These are phyloP conservation scores for Pterostichus madidus DNA, from an alignment of 2,888 invertebrate genomes.

Conservation along the genomic window DNA sequence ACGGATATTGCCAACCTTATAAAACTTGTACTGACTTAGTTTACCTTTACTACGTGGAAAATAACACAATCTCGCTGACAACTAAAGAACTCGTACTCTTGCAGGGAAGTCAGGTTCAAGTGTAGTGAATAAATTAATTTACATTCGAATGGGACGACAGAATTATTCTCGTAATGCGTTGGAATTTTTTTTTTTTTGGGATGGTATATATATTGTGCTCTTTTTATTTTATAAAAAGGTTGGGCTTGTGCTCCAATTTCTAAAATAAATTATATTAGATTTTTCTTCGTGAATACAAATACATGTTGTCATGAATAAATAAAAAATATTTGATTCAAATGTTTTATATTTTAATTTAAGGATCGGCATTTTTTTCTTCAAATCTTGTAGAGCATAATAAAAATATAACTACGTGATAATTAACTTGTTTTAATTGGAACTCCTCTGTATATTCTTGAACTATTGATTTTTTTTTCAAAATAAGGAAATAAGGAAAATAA, in stretches of 20 bases:
- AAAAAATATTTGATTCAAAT: too few species aligned
- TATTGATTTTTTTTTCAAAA: too few species aligned
- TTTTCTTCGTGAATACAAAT: too few species aligned
- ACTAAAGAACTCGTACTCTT: not conserved
- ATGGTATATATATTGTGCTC: not conserved
- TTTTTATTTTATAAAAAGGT: not conserved
- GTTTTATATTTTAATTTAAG: too few species aligned
- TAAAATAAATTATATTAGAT: not conserved
- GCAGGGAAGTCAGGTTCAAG: not conserved
- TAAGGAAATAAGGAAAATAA: too few species aligned
- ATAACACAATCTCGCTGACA: slow-evolving; percentile 19
- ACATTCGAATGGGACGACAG: slow-evolving; percentile 6
- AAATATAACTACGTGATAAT: too few species aligned
- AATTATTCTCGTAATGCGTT: not conserved
- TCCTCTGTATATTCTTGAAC: too few species aligned
- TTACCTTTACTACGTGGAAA: slow-evolving; percentile 12
- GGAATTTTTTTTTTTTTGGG: not conserved
- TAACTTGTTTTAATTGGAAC: too few species aligned
- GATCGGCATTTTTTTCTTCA: too few species aligned
- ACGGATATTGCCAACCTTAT: not conserved
- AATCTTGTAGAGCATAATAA: too few species aligned
- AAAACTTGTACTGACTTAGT: not conserved
- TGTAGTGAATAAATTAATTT: slow-evolving; percentile 26
- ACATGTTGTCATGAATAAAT: too few species aligned
- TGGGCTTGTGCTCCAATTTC: not conserved